Conservation (phyloP, 2,113 vertebrate species). For the Neotragus moschatus region DNA sequence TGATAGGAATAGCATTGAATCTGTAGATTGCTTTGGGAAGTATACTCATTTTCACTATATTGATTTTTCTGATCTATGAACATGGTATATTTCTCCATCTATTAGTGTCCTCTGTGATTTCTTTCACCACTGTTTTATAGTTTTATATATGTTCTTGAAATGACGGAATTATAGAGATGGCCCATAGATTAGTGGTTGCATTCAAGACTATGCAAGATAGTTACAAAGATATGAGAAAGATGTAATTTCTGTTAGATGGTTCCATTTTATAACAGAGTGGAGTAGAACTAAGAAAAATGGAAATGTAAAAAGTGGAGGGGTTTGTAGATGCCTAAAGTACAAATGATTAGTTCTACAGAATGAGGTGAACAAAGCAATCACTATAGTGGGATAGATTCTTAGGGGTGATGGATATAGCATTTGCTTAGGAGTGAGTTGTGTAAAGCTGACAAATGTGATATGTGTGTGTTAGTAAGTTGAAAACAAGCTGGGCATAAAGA, state of each 20-base stretch:
- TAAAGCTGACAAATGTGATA: conserved; percentile 20
- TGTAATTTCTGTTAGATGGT: background rate
- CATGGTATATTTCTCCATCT: too few relatives aligned
- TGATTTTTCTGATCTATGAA: too few relatives aligned
- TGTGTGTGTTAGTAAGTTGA: background rate
- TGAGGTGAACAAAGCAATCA: conserved; percentile 44
- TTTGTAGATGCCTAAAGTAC: conserved; percentile 30
- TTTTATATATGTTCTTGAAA: background rate
- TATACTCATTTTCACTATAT: too few relatives aligned
- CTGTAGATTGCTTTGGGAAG: too few relatives aligned
- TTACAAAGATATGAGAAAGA: background rate
- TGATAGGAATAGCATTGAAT: too few relatives aligned
- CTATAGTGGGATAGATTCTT: conserved; percentile 8
- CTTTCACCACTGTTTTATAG: too few relatives aligned
- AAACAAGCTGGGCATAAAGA: background rate
- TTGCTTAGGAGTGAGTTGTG: conserved; percentile 23
- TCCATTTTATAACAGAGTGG: background rate
- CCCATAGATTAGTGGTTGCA: background rate
- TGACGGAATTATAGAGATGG: background rate
- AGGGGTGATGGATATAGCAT: conserved; percentile 35
- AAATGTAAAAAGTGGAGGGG: background rate
- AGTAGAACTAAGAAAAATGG: background rate
- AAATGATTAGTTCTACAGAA: conserved; percentile 1
- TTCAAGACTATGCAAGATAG: background rate
- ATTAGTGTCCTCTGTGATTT: too few relatives aligned